phyloP scores from a whole-genome alignment of 2,797 vertebrate genomes.

The Gymnoscopelus microlampas region DNA sequence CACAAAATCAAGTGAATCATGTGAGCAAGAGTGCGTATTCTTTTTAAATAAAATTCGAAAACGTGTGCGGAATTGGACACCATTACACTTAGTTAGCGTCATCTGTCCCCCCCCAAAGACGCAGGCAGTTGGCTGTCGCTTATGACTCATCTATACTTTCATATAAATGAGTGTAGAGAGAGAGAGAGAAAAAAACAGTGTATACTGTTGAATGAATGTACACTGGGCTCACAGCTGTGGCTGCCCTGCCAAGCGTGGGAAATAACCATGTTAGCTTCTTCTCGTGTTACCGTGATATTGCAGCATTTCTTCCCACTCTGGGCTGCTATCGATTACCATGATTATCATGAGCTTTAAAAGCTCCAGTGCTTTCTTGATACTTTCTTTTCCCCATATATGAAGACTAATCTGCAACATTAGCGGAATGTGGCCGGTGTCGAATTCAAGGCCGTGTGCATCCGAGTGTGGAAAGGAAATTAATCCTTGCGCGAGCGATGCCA shows the following conservation, averaged over 20 bases:
- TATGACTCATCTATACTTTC: too few species aligned
- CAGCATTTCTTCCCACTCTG: slow-evolving; percentile 26
- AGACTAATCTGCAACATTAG: slow-evolving; percentile 55
- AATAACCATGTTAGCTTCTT: slow-evolving; percentile 51
- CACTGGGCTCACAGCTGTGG: slow-evolving; percentile 35
- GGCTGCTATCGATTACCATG: slow-evolving; percentile 39
- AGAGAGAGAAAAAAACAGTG: too few species aligned
- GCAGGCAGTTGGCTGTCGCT: too few species aligned
- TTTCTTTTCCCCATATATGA: slow-evolving; percentile 43
- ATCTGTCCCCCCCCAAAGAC: too few species aligned
- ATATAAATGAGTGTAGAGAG: too few species aligned
- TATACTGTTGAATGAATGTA: slow-evolving; percentile 31
- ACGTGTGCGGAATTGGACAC: too few species aligned
- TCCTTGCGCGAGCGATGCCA: slow-evolving; percentile 32
- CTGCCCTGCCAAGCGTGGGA: slow-evolving; percentile 41
- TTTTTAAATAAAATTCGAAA: too few species aligned
- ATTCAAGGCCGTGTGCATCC: slow-evolving; percentile 46
- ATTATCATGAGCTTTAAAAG: slow-evolving; percentile 61
- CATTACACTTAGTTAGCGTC: too few species aligned
- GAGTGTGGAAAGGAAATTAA: slow-evolving; percentile 52
- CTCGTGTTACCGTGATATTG: slow-evolving; percentile 53
- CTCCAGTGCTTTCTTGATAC: slow-evolving; percentile 46
- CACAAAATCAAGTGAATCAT: too few species aligned
- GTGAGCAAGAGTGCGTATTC: too few species aligned
- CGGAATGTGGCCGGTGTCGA: slow-evolving; percentile 43